These are phyloP conservation scores for Bombus breviceps DNA, from an alignment of 1,140 invertebrate genomes.

Conservation along the genomic window DNA sequence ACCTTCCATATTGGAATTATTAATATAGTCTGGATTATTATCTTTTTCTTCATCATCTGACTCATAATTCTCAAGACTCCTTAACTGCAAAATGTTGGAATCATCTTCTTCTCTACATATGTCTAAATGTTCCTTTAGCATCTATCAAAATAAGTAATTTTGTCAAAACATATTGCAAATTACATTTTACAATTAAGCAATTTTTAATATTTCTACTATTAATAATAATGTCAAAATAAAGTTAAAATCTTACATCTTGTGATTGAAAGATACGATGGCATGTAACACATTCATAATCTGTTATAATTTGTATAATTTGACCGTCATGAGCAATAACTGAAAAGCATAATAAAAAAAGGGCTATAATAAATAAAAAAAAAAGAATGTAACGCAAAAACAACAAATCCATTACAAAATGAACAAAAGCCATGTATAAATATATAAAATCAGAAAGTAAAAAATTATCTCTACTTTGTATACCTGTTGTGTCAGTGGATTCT, in stretches of 20 bases:
- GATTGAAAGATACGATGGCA: constrained; percentile 78
- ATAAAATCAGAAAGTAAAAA: neutral
- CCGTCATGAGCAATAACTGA: constrained; percentile 72
- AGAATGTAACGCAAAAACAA: neutral
- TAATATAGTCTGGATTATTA: constrained; percentile 67
- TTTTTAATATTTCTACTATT: neutral
- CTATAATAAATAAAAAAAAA: constrained; percentile 9
- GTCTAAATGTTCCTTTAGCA: constrained; percentile 78
- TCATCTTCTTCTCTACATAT: constrained; percentile 80
- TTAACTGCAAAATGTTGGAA: constrained; percentile 74
- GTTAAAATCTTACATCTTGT: constrained; percentile 71
- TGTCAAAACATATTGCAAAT: constrained; percentile 1
- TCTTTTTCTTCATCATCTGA: constrained; percentile 73
- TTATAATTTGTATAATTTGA: constrained; percentile 75
- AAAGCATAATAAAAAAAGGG: constrained; percentile 37
- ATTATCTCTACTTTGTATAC: constrained; percentile 1
- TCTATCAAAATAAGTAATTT: constrained; percentile 57
- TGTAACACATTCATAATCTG: constrained; percentile 79
- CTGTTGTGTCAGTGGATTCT: constrained; percentile 24
- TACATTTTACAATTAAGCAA: neutral
- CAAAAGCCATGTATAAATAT: constrained; percentile 9
- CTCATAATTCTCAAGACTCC: constrained; percentile 72
- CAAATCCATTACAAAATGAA: neutral
- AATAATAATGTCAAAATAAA: constrained; percentile 24
- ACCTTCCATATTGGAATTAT: constrained; percentile 63